These are phyloP conservation scores for Acrocyrtus sp. DNA, from an alignment of 2,888 invertebrate genomes.

Conservation along the genomic window DNA sequence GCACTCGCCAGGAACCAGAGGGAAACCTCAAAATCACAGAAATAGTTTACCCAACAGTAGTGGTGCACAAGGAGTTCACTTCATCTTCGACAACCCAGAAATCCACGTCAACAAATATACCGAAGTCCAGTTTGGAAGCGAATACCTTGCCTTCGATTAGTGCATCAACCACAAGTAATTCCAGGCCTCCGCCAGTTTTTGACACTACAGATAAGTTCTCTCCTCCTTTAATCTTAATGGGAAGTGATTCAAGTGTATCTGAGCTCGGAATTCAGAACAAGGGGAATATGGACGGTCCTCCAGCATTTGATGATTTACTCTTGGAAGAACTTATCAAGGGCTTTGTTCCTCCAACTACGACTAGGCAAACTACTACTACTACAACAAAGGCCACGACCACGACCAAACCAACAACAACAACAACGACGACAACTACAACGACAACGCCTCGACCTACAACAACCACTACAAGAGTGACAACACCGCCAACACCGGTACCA, in stretches of 20 bases:
- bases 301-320: slow-evolving; percentile 36
- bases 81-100: neutral
- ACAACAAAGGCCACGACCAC: slow-evolving; percentile 5
- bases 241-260: slow-evolving; percentile 16
- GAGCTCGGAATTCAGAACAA: neutral
- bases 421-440: slow-evolving; percentile 14
- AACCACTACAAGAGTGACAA: slow-evolving; percentile 7
- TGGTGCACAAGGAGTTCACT: neutral
- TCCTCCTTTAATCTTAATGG: slow-evolving; percentile 29
- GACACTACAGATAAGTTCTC: slow-evolving; percentile 3
- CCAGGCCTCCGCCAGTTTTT: neutral
- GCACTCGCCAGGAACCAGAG: neutral
- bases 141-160: neutral
- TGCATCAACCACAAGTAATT: neutral
- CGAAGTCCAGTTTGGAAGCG: no score
- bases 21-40: slow-evolving; percentile 41
- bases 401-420: slow-evolving; percentile 14
- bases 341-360: slow-evolving; percentile 14
- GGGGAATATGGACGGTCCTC: slow-evolving; percentile 24
- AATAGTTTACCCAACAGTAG: slow-evolving; percentile 27
- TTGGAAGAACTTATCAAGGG: slow-evolving; percentile 34
- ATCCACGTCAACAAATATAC: neutral
- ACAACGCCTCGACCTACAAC: neutral
- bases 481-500: slow-evolving; percentile 5
- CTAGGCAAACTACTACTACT: neutral